phyloP scores from a whole-genome alignment of 2,888 invertebrate species.

The Norana najaformis region DNA sequence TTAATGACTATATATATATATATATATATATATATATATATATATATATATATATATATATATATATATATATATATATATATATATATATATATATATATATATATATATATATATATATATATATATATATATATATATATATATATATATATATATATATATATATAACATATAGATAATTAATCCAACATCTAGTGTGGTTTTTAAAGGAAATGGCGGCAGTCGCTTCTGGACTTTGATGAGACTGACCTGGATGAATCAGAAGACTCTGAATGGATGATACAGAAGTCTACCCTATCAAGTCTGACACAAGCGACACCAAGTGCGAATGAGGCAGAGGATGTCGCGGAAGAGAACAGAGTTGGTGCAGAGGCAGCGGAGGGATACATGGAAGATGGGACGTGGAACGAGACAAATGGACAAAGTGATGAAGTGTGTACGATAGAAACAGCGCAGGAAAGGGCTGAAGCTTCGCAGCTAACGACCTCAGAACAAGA shows the following conservation, averaged over 20 bases:
- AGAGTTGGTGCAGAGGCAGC: background rate
- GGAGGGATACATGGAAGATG: background rate
- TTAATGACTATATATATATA: too few relatives aligned
- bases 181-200: background rate
- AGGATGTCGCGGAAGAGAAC: background rate
- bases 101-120: too few relatives aligned
- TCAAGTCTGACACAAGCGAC: background rate
- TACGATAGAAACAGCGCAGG: conserved; percentile 28
- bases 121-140: too few relatives aligned
- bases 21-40: too few relatives aligned
- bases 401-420: conserved; percentile 28
- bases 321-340: background rate
- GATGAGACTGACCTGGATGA: background rate
- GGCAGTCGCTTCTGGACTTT: background rate
- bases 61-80: too few relatives aligned
- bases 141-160: too few relatives aligned
- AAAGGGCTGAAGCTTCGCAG: conserved; percentile 38
- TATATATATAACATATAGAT: too few relatives aligned
- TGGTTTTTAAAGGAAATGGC: background rate
- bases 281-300: background rate
- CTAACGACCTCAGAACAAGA: conserved; percentile 39
- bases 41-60: too few relatives aligned
- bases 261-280: background rate
- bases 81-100: too few relatives aligned
- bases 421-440: background rate